These are phyloP conservation scores for Chaetodon trifasciatus DNA, from an alignment of 2,797 vertebrate genomes.

Conservation along the genomic window DNA sequence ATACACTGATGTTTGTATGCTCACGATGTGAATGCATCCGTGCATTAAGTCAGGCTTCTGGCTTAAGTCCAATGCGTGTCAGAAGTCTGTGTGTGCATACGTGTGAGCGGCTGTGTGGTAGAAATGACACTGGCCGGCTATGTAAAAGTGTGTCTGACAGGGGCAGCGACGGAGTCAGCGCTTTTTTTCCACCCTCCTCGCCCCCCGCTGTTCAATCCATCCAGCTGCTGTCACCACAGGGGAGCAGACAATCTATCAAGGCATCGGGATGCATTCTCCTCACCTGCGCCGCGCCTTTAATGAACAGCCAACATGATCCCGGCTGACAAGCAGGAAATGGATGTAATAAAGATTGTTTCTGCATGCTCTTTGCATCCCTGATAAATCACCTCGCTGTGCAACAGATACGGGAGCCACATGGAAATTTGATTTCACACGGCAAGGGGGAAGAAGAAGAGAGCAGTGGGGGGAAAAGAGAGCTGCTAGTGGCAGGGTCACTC, in stretches of 20 bases:
- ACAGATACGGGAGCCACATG: conserved; percentile 97
- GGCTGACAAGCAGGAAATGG: conserved; percentile 99
- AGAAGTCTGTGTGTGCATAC: conserved; percentile 46
- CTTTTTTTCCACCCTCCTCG: conserved; percentile 88
- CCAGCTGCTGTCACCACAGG: conserved; percentile 99
- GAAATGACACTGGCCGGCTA: conserved; percentile 95
- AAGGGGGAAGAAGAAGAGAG: conserved; percentile 81
- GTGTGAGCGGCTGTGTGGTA: conserved; percentile 81
- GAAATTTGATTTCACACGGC: conserved; percentile 99
- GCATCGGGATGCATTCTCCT: conserved; percentile 99
- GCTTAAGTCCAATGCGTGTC: conserved; percentile 68
- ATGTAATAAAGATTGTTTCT: conserved; percentile 99
- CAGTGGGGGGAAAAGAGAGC: conserved; percentile 82
- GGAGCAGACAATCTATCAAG: conserved; percentile 99
- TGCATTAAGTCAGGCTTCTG: conserved; percentile 58
- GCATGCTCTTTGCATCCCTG: conserved; percentile 99
- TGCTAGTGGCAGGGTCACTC: conserved; percentile 93
- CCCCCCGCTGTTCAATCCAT: conserved; percentile 99
- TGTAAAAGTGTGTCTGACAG: conserved; percentile 98
- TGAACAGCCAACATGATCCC: conserved; percentile 99
- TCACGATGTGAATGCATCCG: conserved; percentile 31
- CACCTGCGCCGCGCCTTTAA: conserved; percentile 99
- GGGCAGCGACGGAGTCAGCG: conserved; percentile 94
- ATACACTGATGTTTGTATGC: conserved; percentile 37
- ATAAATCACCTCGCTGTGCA: conserved; percentile 99